Base-by-base conservation (phyloP, 2,797 vertebrate genomes). In the Spinus olivaceus region DNA sequence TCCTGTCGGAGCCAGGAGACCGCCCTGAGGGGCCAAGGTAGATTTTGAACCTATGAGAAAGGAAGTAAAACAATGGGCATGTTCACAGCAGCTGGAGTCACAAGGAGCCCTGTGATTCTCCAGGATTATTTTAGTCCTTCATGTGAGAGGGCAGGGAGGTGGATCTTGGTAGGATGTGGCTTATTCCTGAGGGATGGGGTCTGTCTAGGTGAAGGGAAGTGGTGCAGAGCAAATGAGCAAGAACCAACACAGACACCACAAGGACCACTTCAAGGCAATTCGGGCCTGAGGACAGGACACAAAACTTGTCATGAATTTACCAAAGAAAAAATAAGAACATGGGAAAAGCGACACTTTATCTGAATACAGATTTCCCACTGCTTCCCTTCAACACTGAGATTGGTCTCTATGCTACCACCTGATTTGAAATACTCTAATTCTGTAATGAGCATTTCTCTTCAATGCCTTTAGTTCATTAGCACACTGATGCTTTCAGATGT, bases 1-100 rank as follows among this genome's bases (percentile, higher is more conserved):
- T 15, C 41, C 0, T 33, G 64, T 0, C 0, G 0, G 30, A 73
- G 66, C 61, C 12, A 3, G 22, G 32, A 7, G 3, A 47, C 66
- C 0, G 69, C 85, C 78, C 56, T 1, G 2, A 41, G 50, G 57
- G 41, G 59, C 33, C 66, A 25, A 12, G 64, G 66, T 3, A 15
- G 57, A 42, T n/a, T 71, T 1, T 46, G 51, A 73, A 39, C 35
- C 66, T 17, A 7, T 4, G 61, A 81, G 73, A 81, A 47, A 65
- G 14, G 3, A 67, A 69, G 51, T 30, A 44, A 23, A 92, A 67
- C 44, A 47, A 74, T 0, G 10, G 63, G 41, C 57, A 33, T 5
- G 53, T 53, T 67, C 46, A 4, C 74, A 67, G 28, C 70, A 84
- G 81, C 81, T 70, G 56, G 57, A 76, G 86, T 41, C 57, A 70